phyloP scores from a whole-genome alignment of 2,113 vertebrate species.

The Callipepla squamata region DNA sequence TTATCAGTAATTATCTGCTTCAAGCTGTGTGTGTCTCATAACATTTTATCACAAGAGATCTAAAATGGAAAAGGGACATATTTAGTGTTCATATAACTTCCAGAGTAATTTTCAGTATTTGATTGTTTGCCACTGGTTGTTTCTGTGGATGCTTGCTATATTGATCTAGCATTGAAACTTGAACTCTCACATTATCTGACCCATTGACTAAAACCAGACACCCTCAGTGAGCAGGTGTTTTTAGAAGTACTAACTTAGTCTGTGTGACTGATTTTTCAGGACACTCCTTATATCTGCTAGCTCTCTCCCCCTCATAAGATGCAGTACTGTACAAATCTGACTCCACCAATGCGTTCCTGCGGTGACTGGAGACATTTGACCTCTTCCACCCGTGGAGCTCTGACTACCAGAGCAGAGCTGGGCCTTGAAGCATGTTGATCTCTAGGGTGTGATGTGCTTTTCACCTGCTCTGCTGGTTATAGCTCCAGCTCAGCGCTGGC shows the following conservation, averaged over 20 bases:
- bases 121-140: not conserved
- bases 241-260: not conserved
- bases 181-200: not conserved
- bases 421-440: not conserved
- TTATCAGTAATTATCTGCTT: conserved; percentile 56
- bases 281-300: not conserved
- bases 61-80: conserved; percentile 38
- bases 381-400: not conserved
- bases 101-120: not conserved
- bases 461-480: not conserved
- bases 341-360: rapidly evolving
- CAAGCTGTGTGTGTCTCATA: conserved; percentile 16
- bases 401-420: not conserved
- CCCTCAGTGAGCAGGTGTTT: not conserved
- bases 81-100: conserved; percentile 22
- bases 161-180: not conserved
- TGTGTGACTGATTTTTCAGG: not conserved
- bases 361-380: rapidly evolving
- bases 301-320: not conserved
- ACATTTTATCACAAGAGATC: conserved; percentile 31
- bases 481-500: not conserved
- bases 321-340: not conserved
- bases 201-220: not conserved
- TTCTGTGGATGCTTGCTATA: not conserved
- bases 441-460: not conserved